Conservation (phyloP, 2,113 vertebrate genomes). For the Noctilio leporinus region DNA sequence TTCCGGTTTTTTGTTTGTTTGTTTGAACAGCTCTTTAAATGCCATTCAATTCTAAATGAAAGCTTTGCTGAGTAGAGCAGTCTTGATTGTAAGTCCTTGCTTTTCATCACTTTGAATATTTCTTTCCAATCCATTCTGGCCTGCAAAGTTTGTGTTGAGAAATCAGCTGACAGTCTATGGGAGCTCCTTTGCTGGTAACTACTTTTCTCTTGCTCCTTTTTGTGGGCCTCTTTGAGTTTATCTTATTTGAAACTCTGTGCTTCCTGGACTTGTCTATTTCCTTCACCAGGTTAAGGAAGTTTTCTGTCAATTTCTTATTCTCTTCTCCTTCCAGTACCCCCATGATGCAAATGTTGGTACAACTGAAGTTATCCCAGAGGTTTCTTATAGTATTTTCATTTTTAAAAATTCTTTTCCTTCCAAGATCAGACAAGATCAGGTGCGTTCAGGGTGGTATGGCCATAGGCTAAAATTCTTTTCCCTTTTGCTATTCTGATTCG, state of each 20-base stretch:
- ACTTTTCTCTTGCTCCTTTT: neutral
- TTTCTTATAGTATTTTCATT: no score
- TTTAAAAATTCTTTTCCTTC: no score
- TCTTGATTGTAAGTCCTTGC: no score
- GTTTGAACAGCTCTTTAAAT: neutral
- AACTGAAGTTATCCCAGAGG: neutral
- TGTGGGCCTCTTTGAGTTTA: neutral
- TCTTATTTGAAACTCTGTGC: neutral
- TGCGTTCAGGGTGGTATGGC: no score
- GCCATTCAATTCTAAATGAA: neutral
- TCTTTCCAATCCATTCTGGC: no score
- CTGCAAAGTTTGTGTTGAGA: no score
- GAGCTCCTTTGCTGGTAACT: neutral
- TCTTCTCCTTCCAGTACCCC: neutral
- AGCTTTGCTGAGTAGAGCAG: no score
- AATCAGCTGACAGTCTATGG: no score
- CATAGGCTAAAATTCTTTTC: no score
- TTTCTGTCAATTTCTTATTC: neutral
- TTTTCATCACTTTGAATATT: no score
- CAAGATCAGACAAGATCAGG: no score
- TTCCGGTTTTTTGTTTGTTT: neutral
- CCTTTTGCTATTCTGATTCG: no score
- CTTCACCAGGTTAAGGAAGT: neutral
- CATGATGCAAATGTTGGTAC: neutral
- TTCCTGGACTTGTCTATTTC: neutral